These are phyloP conservation scores for Stenodera caucasica DNA, from an alignment of 2,888 invertebrate species.

Conservation along the genomic window DNA sequence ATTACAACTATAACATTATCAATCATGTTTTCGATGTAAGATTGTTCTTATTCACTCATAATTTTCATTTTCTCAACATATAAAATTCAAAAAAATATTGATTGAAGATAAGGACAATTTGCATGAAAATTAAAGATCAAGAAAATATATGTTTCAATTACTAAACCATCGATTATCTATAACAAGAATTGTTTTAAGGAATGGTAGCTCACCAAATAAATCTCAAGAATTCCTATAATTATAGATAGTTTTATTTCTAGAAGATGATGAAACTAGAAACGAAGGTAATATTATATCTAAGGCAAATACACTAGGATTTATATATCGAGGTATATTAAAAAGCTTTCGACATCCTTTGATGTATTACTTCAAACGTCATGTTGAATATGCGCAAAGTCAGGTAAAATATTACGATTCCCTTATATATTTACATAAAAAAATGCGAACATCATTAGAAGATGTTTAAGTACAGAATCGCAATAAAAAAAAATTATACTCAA, in stretches of 20 bases:
- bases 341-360: constrained; percentile 9
- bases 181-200: constrained; percentile 4
- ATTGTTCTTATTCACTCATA: background rate
- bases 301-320: background rate
- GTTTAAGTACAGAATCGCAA: background rate
- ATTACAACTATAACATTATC: background rate
- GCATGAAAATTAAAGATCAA: background rate
- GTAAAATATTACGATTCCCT: background rate
- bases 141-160: too few relatives aligned
- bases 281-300: constrained; percentile 8
- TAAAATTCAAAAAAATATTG: background rate
- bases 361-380: constrained; percentile 5
- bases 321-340: background rate
- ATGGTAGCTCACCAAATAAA: constrained; percentile 23
- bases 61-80: background rate
- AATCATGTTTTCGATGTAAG: background rate
- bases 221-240: constrained; percentile 4
- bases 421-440: background rate
- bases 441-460: background rate
- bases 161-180: too few relatives aligned
- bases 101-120: background rate
- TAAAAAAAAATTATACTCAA: too few relatives aligned
- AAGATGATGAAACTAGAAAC: constrained; percentile 2
- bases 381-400: constrained; percentile 9
- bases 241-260: too few relatives aligned